Evolutionary conservation across 2,888 invertebrate genomes (phyloP).

Genomic region (Amiota communis): DNA sequence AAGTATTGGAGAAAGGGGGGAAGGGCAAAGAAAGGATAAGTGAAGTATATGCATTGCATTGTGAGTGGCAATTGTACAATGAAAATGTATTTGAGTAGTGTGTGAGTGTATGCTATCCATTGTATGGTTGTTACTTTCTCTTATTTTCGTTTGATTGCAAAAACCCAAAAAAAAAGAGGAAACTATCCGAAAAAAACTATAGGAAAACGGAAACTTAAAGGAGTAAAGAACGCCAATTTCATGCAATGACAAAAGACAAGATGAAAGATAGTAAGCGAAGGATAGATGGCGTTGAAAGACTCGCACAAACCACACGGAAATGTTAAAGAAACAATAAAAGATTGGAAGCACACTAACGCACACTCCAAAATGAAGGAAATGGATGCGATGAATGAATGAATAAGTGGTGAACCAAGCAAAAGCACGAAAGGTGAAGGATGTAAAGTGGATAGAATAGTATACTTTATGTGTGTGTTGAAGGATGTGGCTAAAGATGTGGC

Average conservation of each 20-base stretch:
- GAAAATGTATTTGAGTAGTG: not conserved
- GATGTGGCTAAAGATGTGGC: not conserved
- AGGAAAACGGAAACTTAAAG: not conserved
- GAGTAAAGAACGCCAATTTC: slow-evolving; percentile 24
- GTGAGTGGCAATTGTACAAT: slow-evolving; percentile 2
- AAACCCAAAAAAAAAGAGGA: slow-evolving; percentile 1
- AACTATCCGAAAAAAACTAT: not conserved
- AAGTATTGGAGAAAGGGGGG: not conserved
- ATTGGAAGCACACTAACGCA: not conserved
- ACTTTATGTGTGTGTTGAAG: not conserved
- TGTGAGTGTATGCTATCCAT: not conserved
- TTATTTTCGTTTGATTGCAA: slow-evolving; percentile 18
- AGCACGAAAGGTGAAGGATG: not conserved
- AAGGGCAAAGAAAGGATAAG: not conserved
- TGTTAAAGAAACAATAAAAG: slow-evolving; percentile 11
- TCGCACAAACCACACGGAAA: slow-evolving; percentile 13
- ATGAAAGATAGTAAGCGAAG: not conserved
- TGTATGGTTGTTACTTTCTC: slow-evolving; percentile 6
- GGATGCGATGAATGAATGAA: not conserved
- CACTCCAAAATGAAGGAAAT: not conserved
- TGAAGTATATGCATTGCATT: not conserved
- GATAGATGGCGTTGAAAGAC: not conserved
- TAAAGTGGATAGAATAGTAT: not conserved
- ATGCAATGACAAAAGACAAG: slow-evolving; percentile 4
- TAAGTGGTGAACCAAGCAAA: not conserved